These are phyloP conservation scores for Burhinus bistriatus DNA, from an alignment of 2,113 vertebrate genomes.

Conservation along the genomic window DNA sequence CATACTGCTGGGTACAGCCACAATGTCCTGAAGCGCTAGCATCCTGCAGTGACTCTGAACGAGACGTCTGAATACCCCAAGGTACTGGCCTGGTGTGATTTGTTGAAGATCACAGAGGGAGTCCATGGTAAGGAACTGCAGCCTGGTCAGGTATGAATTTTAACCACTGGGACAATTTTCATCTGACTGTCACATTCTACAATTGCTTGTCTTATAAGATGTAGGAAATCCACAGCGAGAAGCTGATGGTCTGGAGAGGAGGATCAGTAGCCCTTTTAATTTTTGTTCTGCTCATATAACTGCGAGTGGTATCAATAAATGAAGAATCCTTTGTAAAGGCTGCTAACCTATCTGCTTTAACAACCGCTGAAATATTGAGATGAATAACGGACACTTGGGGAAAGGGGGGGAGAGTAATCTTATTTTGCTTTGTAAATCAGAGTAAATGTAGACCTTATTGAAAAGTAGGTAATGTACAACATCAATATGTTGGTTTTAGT, in stretches of 20 bases:
- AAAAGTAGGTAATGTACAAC: neutral
- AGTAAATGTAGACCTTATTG: neutral
- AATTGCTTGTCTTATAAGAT: neutral
- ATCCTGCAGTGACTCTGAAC: neutral
- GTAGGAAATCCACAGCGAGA: neutral
- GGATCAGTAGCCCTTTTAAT: neutral
- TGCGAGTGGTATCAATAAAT: neutral
- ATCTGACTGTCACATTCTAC: neutral
- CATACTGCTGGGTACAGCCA: neutral
- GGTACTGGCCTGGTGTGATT: neutral
- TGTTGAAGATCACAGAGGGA: neutral
- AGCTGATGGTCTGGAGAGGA: neutral
- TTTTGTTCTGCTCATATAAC: neutral
- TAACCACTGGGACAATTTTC: neutral
- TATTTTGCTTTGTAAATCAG: neutral
- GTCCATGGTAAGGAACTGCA: neutral
- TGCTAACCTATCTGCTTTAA: neutral
- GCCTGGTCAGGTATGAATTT: neutral
- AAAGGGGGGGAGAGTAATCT: neutral
- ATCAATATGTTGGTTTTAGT: neutral
- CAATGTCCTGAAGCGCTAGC: neutral
- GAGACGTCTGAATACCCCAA: too few relatives aligned
- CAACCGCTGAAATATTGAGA: neutral
- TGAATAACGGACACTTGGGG: neutral
- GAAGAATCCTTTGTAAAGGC: neutral